These are phyloP conservation scores for Tolypeutes matacus DNA, from an alignment of 2,797 vertebrate genomes.

Conservation along the genomic window DNA sequence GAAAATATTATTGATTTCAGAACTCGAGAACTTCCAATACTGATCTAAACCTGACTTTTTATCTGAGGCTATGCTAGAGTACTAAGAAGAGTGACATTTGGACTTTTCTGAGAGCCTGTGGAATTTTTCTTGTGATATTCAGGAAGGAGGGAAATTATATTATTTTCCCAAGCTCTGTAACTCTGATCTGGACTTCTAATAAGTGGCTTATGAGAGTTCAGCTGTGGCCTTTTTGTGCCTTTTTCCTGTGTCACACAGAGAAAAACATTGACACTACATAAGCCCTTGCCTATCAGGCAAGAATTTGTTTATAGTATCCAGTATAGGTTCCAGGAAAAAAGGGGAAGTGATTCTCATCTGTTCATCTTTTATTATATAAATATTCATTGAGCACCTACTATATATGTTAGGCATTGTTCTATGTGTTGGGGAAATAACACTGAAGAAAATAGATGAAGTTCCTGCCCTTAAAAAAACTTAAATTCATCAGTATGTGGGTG, in stretches of 20 bases:
- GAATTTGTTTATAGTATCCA: not conserved
- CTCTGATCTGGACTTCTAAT: not conserved
- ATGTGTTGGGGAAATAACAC: not conserved
- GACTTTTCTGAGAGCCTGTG: not conserved
- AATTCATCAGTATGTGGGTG: not conserved
- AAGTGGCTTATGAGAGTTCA: no score
- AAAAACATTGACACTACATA: not conserved
- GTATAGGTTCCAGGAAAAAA: not conserved
- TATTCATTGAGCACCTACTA: no score
- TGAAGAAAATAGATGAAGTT: no score
- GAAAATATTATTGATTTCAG: no score
- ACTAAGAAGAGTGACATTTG: not conserved
- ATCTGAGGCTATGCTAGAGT: not conserved
- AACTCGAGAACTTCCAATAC: not conserved
- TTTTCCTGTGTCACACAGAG: not conserved
- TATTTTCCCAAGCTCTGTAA: not conserved
- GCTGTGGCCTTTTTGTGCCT: no score
- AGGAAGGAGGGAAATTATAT: not conserved
- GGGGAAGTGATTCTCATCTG: not conserved
- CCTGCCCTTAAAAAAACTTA: not conserved
- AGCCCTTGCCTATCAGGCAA: not conserved
- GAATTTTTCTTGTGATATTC: not conserved
- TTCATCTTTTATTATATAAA: not conserved
- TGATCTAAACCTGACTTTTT: not conserved
- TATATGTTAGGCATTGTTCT: not conserved